phyloP scores from a whole-genome alignment of 2,797 vertebrate genomes.

The Cheirogaleus major region DNA sequence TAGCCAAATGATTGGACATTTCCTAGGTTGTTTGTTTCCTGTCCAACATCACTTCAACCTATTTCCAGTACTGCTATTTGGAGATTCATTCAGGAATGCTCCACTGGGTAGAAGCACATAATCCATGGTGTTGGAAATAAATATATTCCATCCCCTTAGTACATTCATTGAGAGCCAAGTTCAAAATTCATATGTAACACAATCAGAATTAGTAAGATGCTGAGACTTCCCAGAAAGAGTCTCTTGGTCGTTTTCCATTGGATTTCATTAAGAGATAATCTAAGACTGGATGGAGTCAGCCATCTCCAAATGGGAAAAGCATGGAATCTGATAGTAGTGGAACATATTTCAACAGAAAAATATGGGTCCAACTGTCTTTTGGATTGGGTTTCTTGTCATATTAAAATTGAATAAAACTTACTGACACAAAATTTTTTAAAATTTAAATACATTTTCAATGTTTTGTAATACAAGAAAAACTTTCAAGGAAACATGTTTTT shows the following conservation, averaged over 20 bases:
- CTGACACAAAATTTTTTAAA: not conserved
- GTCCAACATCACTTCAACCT: not conserved
- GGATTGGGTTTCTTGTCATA: not conserved
- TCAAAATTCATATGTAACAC: not conserved
- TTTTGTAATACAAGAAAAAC: constrained; percentile 38
- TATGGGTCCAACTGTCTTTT: not conserved
- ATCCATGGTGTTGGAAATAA: not conserved
- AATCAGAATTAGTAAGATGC: not conserved
- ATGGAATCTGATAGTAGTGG: not conserved
- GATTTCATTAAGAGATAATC: not conserved
- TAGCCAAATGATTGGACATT: not conserved
- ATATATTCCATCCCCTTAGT: not conserved
- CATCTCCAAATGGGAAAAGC: not conserved
- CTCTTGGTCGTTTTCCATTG: not conserved
- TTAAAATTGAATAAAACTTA: not conserved
- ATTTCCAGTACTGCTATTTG: not conserved
- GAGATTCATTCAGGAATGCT: not conserved
- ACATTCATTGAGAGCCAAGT: not conserved
- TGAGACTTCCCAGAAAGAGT: not conserved
- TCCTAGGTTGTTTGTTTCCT: not conserved
- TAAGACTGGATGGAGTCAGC: not conserved
- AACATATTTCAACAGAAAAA: not conserved
- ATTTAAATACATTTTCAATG: not conserved
- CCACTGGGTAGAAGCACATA: not conserved
- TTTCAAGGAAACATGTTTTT: constrained; percentile 17